phyloP scores from a whole-genome alignment of 2,797 vertebrate species.

The Hippoglossus hippoglossus region DNA sequence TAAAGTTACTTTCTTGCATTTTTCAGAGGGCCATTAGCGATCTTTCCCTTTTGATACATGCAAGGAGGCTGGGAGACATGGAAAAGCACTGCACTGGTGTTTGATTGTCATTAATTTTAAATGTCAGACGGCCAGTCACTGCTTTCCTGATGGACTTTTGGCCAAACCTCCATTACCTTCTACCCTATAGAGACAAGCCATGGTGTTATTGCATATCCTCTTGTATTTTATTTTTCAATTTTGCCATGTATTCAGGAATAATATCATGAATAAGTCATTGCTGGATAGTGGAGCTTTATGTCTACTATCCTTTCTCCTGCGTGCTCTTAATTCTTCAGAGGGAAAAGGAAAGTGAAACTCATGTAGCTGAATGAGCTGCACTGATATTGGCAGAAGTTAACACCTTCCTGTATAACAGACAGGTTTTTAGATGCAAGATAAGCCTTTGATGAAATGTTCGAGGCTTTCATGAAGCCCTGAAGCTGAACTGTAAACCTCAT shows the following conservation, averaged over 20 bases:
- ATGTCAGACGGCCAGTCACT: conserved; percentile 41
- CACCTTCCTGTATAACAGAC: conserved; percentile 44
- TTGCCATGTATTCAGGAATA: conserved; percentile 17
- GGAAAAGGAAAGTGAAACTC: conserved; percentile 30
- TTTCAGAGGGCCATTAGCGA: conserved; percentile 68
- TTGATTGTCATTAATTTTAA: conserved; percentile 70
- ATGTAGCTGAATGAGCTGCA: conserved; percentile 39
- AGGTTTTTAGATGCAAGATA: conserved; percentile 58
- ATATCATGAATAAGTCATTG: conserved; percentile 26
- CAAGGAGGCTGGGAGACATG: conserved; percentile 42
- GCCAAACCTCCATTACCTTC: conserved; percentile 15
- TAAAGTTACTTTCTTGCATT: conserved; percentile 67
- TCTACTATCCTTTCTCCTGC: conserved; percentile 15
- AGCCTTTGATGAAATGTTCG: conserved; percentile 59
- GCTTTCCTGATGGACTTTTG: conserved; percentile 18
- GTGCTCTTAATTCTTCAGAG: conserved; percentile 42
- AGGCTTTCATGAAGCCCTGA: conserved; percentile 48
- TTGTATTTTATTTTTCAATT: conserved; percentile 19
- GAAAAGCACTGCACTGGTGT: conserved; percentile 73
- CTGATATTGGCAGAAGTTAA: conserved; percentile 50
- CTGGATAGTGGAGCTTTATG: conserved; percentile 19
- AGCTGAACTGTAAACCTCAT: conserved; percentile 45
- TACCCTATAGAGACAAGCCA: neutral
- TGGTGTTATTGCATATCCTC: conserved; percentile 1
- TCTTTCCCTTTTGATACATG: conserved; percentile 44